Evolutionary conservation across 2,888 invertebrate genomes (phyloP).

Genomic region (Caenorhabditis sp.): DNA sequence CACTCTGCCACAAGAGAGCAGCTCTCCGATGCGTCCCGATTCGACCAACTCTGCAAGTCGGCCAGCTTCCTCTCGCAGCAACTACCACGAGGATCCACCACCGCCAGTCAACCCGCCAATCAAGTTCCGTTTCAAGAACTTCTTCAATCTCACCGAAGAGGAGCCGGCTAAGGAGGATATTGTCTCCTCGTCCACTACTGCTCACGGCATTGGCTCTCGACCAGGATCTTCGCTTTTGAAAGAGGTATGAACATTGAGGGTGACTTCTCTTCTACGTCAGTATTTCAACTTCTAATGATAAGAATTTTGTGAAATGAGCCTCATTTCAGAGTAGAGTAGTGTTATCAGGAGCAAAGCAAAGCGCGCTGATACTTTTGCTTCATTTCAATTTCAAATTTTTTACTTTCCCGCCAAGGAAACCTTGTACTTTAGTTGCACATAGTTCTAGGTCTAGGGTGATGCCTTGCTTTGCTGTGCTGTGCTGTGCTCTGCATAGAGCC

Average conservation of each 20-base stretch:
- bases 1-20: background rate
- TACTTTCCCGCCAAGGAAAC: no score
- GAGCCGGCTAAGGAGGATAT: background rate
- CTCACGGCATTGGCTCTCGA: constrained; percentile 21
- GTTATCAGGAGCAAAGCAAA: no score
- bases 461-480: no score
- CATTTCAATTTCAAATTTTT: no score
- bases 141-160: constrained; percentile 19
- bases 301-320: background rate
- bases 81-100: constrained; percentile 9
- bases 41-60: constrained; percentile 34
- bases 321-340: no score
- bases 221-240: constrained; percentile 20
- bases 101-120: constrained; percentile 31
- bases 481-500: no score
- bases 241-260: background rate
- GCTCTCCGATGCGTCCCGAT: constrained; percentile 43
- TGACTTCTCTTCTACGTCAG: background rate
- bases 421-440: no score
- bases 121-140: constrained; percentile 58
- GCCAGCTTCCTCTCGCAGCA: constrained; percentile 30
- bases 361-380: no score
- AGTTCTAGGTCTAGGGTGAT: no score
- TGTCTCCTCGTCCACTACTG: background rate
- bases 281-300: background rate